phyloP scores from a whole-genome alignment of 92 coral and sea anemone genomes.

The Epizoanthus stellaris region DNA sequence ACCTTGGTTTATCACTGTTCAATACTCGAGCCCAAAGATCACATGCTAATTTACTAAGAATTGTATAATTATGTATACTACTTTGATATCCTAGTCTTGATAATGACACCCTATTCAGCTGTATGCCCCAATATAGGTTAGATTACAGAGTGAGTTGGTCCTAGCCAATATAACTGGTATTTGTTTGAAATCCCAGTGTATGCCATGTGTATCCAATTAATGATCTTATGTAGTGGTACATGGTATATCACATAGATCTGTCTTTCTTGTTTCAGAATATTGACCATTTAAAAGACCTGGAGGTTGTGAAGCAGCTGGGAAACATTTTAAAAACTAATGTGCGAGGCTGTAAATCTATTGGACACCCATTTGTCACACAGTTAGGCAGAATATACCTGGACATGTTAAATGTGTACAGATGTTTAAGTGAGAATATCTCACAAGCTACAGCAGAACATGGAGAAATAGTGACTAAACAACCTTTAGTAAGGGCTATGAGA shows the following conservation, averaged over 20 bases:
- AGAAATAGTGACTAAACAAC: constrained; percentile 93
- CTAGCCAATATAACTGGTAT: too few species aligned
- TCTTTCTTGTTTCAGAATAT: constrained; percentile 76
- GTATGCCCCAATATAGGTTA: too few species aligned
- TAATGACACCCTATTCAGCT: too few species aligned
- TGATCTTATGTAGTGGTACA: not conserved
- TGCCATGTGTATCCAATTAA: not conserved
- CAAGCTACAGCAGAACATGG: constrained; percentile 93
- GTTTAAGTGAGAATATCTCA: constrained; percentile 97
- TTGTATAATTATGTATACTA: too few species aligned
- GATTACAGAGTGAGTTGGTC: too few species aligned
- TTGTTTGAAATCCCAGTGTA: too few species aligned
- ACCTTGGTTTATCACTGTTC: too few species aligned
- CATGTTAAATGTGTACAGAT: constrained; percentile 98
- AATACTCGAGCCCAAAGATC: too few species aligned
- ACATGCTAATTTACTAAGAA: too few species aligned
- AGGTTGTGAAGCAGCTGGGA: constrained; percentile 96
- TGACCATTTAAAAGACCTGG: constrained; percentile 91
- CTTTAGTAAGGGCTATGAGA: constrained; percentile 93
- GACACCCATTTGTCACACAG: constrained; percentile 98
- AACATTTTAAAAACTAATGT: constrained; percentile 98
- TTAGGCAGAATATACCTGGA: constrained; percentile 97
- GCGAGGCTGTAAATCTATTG: constrained; percentile 96
- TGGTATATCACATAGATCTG: not conserved
- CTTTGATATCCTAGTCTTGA: too few species aligned